These are phyloP conservation scores for Drosophila fungiperda DNA, from an alignment of 2,888 invertebrate genomes.

Conservation along the genomic window DNA sequence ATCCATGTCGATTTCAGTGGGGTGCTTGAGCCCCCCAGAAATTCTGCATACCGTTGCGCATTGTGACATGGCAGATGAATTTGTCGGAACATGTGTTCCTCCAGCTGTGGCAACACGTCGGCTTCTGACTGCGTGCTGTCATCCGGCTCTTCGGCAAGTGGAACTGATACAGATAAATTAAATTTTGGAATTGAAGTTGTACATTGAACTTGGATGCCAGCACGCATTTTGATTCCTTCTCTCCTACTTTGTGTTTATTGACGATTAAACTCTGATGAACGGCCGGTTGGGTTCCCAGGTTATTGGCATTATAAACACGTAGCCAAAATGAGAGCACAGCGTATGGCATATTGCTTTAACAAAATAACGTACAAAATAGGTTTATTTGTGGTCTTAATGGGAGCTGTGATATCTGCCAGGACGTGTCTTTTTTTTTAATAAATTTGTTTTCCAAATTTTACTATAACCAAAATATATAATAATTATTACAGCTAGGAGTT, in stretches of 20 bases:
- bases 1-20: constrained; percentile 43
- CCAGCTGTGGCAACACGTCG: constrained; percentile 58
- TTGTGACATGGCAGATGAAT: constrained; percentile 81
- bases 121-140: constrained; percentile 26
- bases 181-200: constrained; percentile 58
- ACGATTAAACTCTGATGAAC: constrained; percentile 3
- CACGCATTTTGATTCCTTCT: constrained; percentile 70
- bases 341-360: constrained; percentile 55
- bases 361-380: constrained; percentile 65
- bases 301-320: constrained; percentile 78
- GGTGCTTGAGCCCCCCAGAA: constrained; percentile 18
- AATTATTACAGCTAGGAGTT: not conserved
- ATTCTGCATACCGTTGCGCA: constrained; percentile 80
- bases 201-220: constrained; percentile 71
- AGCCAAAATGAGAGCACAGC: constrained; percentile 45
- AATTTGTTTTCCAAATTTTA: not conserved
- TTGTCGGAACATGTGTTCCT: constrained; percentile 77
- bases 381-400: constrained; percentile 70
- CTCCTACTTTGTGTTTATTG: constrained; percentile 55
- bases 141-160: constrained; percentile 34
- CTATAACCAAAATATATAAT: not conserved
- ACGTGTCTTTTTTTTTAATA: not conserved
- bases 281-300: constrained; percentile 18
- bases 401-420: constrained; percentile 37
- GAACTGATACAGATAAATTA: constrained; percentile 81